Conservation (phyloP, 2,113 vertebrate genomes). For the Okapia johnstoni region DNA sequence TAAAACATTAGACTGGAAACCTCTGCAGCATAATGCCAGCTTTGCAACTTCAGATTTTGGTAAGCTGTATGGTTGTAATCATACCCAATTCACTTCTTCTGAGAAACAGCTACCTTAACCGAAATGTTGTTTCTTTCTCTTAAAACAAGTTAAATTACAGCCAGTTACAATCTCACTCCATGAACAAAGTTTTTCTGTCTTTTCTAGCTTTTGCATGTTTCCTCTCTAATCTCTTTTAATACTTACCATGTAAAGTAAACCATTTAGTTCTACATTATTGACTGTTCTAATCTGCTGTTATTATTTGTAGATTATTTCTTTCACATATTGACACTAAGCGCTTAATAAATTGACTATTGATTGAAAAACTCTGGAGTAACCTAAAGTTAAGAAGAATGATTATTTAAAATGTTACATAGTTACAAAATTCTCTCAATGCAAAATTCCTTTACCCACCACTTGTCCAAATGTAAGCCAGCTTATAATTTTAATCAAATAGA, state of each 20-base stretch:
- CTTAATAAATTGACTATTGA: not conserved
- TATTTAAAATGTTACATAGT: not conserved
- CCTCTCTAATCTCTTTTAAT: not conserved
- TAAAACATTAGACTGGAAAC: not conserved
- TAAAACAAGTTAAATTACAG: not conserved
- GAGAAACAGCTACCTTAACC: not conserved
- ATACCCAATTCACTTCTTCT: not conserved
- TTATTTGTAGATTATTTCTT: not conserved
- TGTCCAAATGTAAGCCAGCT: not conserved
- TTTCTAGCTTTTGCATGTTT: not conserved
- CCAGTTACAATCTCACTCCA: not conserved
- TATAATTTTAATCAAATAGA: not conserved
- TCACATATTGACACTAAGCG: not conserved
- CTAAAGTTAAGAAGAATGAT: not conserved
- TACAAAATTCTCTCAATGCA: not conserved
- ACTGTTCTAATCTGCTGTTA: not conserved
- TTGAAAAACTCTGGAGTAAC: not conserved
- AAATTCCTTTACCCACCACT: not conserved
- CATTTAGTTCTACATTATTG: not conserved
- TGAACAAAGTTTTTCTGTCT: not conserved
- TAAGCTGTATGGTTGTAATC: not conserved
- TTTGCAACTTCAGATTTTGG: not conserved
- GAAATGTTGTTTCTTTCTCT: not conserved
- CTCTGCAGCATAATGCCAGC: not conserved
- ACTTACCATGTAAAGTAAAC: not conserved